A percentile compares a stretch with the other conserved stretches of the same genome.
These are phyloP conservation scores for Brachionus calyciflorus DNA, from an alignment of 1,140 invertebrate genomes.

Conservation along the genomic window DNA sequence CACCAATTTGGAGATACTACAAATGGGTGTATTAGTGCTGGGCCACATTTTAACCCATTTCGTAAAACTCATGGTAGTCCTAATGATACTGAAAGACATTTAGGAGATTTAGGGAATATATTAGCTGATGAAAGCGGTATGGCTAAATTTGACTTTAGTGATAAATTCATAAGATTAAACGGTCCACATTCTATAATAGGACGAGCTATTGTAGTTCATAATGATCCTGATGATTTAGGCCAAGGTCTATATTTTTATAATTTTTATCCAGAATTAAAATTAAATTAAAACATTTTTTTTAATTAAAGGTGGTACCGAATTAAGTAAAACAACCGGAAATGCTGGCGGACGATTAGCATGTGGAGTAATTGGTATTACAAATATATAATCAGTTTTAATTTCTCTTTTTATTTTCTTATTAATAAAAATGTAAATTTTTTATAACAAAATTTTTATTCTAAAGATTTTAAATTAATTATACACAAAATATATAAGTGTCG, in stretches of 20 bases:
- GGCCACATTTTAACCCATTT: slow-evolving; percentile 88
- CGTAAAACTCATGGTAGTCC: slow-evolving; percentile 82
- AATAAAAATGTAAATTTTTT: slow-evolving; percentile 38
- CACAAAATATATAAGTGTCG: too few relatives aligned
- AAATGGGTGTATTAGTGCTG: slow-evolving; percentile 87
- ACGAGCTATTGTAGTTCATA: slow-evolving; percentile 70
- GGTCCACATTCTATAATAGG: slow-evolving; percentile 79
- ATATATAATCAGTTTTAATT: slow-evolving; percentile 15
- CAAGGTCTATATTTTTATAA: background rate
- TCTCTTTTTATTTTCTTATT: background rate
- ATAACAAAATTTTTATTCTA: too few relatives aligned
- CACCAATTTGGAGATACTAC: slow-evolving; percentile 95
- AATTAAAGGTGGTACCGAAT: slow-evolving; percentile 7
- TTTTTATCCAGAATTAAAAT: background rate
- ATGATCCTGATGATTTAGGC: slow-evolving; percentile 61
- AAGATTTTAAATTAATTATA: too few relatives aligned
- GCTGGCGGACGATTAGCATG: slow-evolving; percentile 63
- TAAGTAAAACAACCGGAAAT: slow-evolving; percentile 61
- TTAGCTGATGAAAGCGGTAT: slow-evolving; percentile 69
- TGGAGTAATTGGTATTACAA: slow-evolving; percentile 59
- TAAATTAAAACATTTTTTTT: background rate
- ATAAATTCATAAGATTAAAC: slow-evolving; percentile 70
- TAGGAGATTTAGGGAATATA: slow-evolving; percentile 89
- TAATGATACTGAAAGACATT: slow-evolving; percentile 69
- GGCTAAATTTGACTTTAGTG: slow-evolving; percentile 74